Conservation (phyloP, 2,113 vertebrate species). For the Strix uralensis region DNA sequence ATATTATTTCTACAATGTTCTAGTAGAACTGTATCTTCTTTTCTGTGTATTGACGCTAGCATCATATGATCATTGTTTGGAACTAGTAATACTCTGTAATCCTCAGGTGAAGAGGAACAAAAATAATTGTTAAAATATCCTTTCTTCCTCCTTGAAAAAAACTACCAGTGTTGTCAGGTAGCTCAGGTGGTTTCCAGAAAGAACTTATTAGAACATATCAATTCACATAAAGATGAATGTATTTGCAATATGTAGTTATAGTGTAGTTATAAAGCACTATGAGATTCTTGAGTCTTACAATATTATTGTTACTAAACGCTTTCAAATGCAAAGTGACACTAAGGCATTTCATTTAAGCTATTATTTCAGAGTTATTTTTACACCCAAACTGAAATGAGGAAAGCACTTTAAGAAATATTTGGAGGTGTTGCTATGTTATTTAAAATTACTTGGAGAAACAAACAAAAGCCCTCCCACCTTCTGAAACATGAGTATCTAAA, state of each 20-base stretch:
- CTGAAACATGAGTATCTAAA: background rate
- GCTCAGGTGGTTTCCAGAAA: constrained; percentile 8
- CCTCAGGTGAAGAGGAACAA: background rate
- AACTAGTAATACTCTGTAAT: background rate
- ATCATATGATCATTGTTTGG: background rate
- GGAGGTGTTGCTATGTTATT: background rate
- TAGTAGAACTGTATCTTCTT: background rate
- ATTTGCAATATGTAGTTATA: background rate
- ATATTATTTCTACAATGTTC: background rate
- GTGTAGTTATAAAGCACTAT: background rate
- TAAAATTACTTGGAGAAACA: background rate
- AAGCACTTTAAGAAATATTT: background rate
- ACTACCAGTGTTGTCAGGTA: background rate
- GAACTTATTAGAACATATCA: background rate
- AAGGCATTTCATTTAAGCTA: constrained; percentile 13
- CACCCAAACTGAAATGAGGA: constrained; percentile 5
- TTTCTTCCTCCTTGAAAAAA: background rate
- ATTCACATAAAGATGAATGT: background rate
- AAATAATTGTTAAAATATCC: background rate
- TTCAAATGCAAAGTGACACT: constrained; percentile 32
- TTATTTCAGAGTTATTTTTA: constrained; percentile 63
- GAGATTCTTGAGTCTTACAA: background rate
- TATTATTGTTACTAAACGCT: constrained; percentile 26
- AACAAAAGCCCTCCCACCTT: background rate
- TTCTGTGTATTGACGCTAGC: background rate